Evolutionary conservation across 2,113 vertebrate species (phyloP).

Genomic region (Calidris pygmaea): DNA sequence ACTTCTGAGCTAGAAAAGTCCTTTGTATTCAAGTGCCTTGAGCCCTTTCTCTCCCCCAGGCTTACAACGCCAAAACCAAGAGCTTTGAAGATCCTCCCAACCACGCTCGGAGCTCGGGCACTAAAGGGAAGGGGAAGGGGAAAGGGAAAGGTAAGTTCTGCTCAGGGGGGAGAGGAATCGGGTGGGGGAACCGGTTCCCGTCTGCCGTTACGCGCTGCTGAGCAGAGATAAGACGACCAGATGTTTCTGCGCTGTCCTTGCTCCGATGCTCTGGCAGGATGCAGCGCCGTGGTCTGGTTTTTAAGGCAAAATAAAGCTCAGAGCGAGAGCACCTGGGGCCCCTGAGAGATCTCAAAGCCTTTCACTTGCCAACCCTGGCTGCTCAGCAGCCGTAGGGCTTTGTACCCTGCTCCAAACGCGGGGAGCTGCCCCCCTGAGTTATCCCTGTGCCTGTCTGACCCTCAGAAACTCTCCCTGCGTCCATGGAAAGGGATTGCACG

Average conservation of each 20-base stretch:
- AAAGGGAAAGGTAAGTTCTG: slow-evolving; percentile 89
- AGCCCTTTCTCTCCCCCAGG: slow-evolving; percentile 66
- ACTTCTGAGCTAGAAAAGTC: background rate
- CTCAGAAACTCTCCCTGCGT: too few relatives aligned
- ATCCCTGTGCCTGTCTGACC: background rate
- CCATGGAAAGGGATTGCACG: background rate
- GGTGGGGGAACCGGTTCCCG: background rate
- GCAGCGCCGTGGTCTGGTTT: background rate
- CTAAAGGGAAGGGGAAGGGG: slow-evolving; percentile 93
- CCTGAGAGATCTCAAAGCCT: background rate
- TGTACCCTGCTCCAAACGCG: rapidly evolving
- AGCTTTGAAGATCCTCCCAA: slow-evolving; percentile 95
- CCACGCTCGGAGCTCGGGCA: slow-evolving; percentile 85
- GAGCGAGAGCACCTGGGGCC: background rate
- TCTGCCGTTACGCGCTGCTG: background rate
- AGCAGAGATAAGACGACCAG: background rate
- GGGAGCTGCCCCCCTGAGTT: background rate
- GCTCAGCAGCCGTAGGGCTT: background rate
- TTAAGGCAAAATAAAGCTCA: background rate
- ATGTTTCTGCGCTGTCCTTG: background rate
- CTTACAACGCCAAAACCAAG: slow-evolving; percentile 91
- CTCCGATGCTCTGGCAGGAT: background rate
- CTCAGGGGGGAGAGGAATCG: rapidly evolving
- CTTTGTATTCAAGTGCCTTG: rapidly evolving
- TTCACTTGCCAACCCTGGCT: background rate